Evolutionary conservation across 92 coral and sea anemone genomes (phyloP), one percentile per base, ranked within the genome.

Genomic region (Galaxea fascicularis): DNA sequence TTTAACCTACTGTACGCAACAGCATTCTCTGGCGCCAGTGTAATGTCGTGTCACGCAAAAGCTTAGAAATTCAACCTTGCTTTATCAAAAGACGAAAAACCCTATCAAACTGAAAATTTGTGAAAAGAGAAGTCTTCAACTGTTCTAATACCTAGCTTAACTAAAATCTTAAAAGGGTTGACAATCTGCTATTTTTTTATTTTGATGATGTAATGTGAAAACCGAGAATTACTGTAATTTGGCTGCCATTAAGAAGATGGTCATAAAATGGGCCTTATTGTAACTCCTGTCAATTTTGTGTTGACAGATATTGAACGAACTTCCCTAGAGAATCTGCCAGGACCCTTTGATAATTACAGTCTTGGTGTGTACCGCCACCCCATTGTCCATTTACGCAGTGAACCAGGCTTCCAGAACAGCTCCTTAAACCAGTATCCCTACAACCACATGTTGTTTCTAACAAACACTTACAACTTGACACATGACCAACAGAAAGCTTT

Each of bases 281-380:
- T 41, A 15, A 29, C 21, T 21, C 66, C 45, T 52, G 6, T 65
- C 25, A 0, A 52, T 39, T 14, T 22, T 54, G 1, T 54, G 15
- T 66, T 78, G 65, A 75, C 74, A 96, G 99, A 96, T 89, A 46
- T 91, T 70, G 45, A 74, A 53, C 73, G 87, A 54, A 94, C 98
- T 8, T 46, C 64, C 45, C 74, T 78, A 20, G 51, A 47, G 46
- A 45, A 62, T 4, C 70, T 94, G 4, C 99, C 98, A 4, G 98
- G 99, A 10, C 99, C 99, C 6, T 96, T 92, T 78, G 93, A 86
- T 66, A 86, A 92, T 44, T 92, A 89, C 82, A 90, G 94, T 54
- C 88, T 95, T 46, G 89, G 86, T 35, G 90, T 91, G 4, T 96
- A 89, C 85, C 90, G 92, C 41, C 98, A 96, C 71, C 97, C 98